These are phyloP conservation scores for Tenthredo distinguenda DNA, from an alignment of 2,888 invertebrate genomes.

Conservation along the genomic window DNA sequence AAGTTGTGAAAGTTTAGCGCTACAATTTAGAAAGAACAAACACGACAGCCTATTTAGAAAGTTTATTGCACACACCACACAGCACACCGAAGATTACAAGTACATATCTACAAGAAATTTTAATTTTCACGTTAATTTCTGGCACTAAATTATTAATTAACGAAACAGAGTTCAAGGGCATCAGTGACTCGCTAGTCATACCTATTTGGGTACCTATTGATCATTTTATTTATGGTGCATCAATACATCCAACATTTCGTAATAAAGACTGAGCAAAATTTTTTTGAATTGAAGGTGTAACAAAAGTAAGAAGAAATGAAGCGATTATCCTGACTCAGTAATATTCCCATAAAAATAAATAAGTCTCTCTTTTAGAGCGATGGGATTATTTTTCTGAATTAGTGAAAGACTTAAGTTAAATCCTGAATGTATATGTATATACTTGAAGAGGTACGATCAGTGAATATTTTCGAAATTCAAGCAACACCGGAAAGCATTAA, in stretches of 20 bases:
- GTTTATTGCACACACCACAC: neutral
- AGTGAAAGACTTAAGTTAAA: neutral
- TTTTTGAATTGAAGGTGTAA: neutral
- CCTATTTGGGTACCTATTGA: neutral
- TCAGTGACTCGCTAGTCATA: neutral
- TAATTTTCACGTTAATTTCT: neutral
- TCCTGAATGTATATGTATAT: neutral
- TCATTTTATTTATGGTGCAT: neutral
- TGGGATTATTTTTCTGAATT: neutral
- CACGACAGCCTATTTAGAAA: neutral
- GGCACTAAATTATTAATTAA: neutral
- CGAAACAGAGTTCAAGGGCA: neutral
- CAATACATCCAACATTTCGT: neutral
- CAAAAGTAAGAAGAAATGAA: neutral
- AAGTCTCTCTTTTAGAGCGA: neutral
- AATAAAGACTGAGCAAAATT: neutral
- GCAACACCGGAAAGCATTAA: neutral
- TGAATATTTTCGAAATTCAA: neutral
- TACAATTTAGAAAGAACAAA: neutral
- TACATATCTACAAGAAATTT: neutral
- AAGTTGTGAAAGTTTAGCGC: neutral
- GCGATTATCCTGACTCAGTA: neutral
- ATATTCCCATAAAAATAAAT: neutral
- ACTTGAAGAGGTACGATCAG: neutral
- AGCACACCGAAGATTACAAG: neutral